Evolutionary conservation across 2,888 invertebrate species (phyloP), one percentile per base, ranked within the genome.

Genomic region (Rhabditoides inermis): DNA sequence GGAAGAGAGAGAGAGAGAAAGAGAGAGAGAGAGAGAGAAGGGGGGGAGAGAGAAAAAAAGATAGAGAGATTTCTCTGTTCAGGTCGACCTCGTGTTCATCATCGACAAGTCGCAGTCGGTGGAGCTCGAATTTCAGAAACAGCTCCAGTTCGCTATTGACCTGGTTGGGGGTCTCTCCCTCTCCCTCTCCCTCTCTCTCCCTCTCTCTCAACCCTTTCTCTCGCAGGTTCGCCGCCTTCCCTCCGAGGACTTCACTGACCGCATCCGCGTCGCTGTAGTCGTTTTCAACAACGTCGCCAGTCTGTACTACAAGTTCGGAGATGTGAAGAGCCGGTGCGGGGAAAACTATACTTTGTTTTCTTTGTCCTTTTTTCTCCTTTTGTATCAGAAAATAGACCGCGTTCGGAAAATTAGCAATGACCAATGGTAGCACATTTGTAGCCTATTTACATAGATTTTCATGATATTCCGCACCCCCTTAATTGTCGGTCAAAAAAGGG

Each of bases 81-180:
- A 52, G 18, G 58, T 68, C 7, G 72, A 72, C 52, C 45, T 73
- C 12, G 48, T 72, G 36, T 61, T 72, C 45, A 57, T 72, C 37
- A 56, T 72, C 37, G 72, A 72, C 52, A 62, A 67, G 7, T 70
- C 69, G 2, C 65, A 66, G 27, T 62, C 62, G 30, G 69, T 72
- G n/a, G 65, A 56, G 15, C 53, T 58, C 7, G 70, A 63, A 28
- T 72, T 72, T 53, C 53, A 61, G 20, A 49, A 49, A 23, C 68
- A 72, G 46, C 48, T 63, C 3, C 51, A 67, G 44, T 60, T 72
- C 45, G 60, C 65, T 15, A 51, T 67, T 1, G 68, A 72, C 36
- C 41, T 72, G 55, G 68, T 70, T 10, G 15, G 49, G 6, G 12
- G n/a, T n/a, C n/a, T n/a, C n/a, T n/a, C n/a, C n/a, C n/a, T n/a